Evolutionary conservation across 2,113 vertebrate species (phyloP).

Genomic region (Burhinus bistriatus): DNA sequence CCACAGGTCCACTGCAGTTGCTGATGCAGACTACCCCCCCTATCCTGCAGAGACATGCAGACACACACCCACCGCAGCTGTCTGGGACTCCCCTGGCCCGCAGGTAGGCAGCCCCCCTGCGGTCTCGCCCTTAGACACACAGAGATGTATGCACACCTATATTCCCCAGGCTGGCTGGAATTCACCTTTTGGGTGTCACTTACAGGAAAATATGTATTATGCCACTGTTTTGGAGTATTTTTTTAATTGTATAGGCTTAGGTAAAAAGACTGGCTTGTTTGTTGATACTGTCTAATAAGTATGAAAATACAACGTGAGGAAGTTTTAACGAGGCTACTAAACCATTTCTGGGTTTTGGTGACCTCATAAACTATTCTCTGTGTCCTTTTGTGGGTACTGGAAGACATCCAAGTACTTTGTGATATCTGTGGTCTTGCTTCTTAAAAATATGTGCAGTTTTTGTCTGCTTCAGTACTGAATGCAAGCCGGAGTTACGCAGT

Average conservation of each 20-base stretch:
- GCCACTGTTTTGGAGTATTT: neutral
- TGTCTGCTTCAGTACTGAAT: neutral
- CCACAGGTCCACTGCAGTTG: neutral
- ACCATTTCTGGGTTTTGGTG: neutral
- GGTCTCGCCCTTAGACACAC: neutral
- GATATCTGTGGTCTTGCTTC: neutral
- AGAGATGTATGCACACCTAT: fast-evolving
- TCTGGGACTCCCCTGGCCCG: neutral
- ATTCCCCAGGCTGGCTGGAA: neutral
- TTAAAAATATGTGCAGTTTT: neutral
- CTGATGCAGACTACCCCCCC: neutral
- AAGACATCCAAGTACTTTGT: neutral
- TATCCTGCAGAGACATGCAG: fast-evolving
- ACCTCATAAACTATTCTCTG: neutral
- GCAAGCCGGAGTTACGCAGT: neutral
- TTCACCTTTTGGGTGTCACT: neutral
- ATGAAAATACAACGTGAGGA: neutral
- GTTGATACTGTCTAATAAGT: neutral
- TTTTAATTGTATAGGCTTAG: neutral
- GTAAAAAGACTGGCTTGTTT: neutral
- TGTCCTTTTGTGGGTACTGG: neutral
- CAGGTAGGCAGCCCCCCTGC: neutral
- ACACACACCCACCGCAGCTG: fast-evolving
- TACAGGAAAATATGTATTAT: neutral
- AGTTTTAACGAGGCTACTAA: neutral